Percentiles rank a stretch among this genome's conserved stretches.
Evolutionary conservation across 2,113 vertebrate species (phyloP).

Genomic region (Steatornis caripensis): DNA sequence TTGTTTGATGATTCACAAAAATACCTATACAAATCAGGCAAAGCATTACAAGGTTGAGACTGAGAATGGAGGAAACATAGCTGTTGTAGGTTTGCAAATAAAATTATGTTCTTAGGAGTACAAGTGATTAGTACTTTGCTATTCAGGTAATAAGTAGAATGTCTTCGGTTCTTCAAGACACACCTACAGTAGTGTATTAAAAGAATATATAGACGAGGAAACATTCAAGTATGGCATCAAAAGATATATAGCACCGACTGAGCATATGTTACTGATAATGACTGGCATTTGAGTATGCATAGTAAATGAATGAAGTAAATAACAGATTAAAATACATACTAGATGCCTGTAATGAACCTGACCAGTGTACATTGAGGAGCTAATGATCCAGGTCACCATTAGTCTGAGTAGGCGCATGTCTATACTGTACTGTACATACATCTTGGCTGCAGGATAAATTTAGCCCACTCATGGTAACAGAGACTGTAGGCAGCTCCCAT

Average conservation of each 20-base stretch:
- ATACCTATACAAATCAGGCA: neutral
- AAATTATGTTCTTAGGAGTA: neutral
- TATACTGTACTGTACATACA: neutral
- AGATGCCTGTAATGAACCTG: neutral
- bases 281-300: neutral
- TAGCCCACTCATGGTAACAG: accelerated
- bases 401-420: neutral
- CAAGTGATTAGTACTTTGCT: neutral
- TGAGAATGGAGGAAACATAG: neutral
- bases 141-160: neutral
- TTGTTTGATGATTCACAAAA: neutral
- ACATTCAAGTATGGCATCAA: neutral
- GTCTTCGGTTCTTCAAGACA: neutral
- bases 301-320: neutral
- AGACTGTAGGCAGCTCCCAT: neutral
- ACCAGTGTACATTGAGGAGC: neutral
- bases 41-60: neutral
- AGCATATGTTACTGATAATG: neutral
- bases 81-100: neutral
- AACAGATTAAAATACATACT: neutral
- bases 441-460: neutral
- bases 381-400: neutral
- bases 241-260: neutral
- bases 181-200: neutral
- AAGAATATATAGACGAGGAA: neutral